These are phyloP conservation scores for Tenebrio molitor DNA, from an alignment of 1,140 invertebrate genomes.

Conservation along the genomic window DNA sequence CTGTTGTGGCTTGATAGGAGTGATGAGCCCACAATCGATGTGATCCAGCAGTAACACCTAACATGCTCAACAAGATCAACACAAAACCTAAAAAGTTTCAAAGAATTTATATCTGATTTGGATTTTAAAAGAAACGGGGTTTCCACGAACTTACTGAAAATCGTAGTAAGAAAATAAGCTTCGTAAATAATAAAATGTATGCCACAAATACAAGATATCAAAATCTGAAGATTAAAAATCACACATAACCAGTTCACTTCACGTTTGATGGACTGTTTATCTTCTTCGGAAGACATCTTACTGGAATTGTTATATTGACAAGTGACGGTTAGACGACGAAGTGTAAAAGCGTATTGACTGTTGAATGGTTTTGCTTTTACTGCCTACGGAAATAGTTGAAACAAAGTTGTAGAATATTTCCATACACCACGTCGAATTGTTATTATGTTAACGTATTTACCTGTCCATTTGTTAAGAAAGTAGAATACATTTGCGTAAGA, in stretches of 20 bases:
- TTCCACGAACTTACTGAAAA: constrained; percentile 74
- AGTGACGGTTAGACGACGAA: no score
- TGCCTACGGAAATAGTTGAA: no score
- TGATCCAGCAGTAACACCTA: constrained; percentile 88
- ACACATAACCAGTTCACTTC: constrained; percentile 77
- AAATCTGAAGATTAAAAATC: constrained; percentile 77
- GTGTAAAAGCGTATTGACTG: no score
- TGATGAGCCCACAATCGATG: constrained; percentile 93
- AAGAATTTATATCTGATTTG: neutral
- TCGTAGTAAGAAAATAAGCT: constrained; percentile 73
- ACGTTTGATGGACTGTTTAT: constrained; percentile 58
- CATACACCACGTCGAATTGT: no score
- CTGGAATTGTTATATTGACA: neutral
- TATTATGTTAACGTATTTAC: no score
- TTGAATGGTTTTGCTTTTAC: no score
- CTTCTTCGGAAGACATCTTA: constrained; percentile 2
- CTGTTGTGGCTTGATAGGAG: constrained; percentile 81
- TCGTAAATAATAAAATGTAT: constrained; percentile 71
- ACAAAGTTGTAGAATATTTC: no score
- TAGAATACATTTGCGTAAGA: no score
- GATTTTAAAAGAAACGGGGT: neutral
- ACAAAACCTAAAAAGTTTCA: constrained; percentile 68
- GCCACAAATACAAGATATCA: constrained; percentile 75
- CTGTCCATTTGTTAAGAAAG: no score
- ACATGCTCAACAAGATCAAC: constrained; percentile 72